phyloP scores from a whole-genome alignment of 1,140 invertebrate species.

The Lithobius niger region DNA sequence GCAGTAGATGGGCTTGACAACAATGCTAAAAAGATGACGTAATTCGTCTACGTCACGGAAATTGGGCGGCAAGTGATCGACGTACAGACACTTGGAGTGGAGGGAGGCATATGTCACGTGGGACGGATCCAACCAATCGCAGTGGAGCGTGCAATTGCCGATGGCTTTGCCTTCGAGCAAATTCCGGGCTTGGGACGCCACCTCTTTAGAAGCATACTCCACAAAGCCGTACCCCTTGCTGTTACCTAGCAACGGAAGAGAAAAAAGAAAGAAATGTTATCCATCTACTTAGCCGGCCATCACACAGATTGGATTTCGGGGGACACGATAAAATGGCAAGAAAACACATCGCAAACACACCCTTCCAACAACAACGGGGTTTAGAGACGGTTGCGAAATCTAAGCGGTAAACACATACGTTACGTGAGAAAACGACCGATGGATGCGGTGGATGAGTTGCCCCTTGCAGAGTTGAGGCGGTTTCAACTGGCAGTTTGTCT shows the following conservation, averaged over 20 bases:
- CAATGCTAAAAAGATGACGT: constrained; percentile 37
- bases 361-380: too few relatives aligned
- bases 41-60: constrained; percentile 42
- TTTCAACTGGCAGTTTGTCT: too few relatives aligned
- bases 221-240: constrained; percentile 48
- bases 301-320: too few relatives aligned
- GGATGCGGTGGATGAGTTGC: too few relatives aligned
- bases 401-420: too few relatives aligned
- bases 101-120: constrained; percentile 38
- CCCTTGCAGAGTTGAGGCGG: too few relatives aligned
- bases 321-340: too few relatives aligned
- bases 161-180: constrained; percentile 36
- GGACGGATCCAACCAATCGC: constrained; percentile 39
- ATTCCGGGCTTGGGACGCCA: constrained; percentile 35
- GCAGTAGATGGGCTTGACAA: constrained; percentile 43
- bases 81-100: constrained; percentile 40
- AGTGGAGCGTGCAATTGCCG: constrained; percentile 33
- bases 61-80: constrained; percentile 39
- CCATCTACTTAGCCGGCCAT: too few relatives aligned
- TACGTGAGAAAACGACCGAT: too few relatives aligned
- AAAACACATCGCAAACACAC: too few relatives aligned
- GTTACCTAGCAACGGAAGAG: constrained; percentile 27
- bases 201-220: constrained; percentile 38
- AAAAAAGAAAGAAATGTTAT: too few relatives aligned
- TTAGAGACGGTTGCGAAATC: too few relatives aligned